Conservation (phyloP, 2,113 vertebrate genomes). For the Oncorhynchus masou region DNA sequence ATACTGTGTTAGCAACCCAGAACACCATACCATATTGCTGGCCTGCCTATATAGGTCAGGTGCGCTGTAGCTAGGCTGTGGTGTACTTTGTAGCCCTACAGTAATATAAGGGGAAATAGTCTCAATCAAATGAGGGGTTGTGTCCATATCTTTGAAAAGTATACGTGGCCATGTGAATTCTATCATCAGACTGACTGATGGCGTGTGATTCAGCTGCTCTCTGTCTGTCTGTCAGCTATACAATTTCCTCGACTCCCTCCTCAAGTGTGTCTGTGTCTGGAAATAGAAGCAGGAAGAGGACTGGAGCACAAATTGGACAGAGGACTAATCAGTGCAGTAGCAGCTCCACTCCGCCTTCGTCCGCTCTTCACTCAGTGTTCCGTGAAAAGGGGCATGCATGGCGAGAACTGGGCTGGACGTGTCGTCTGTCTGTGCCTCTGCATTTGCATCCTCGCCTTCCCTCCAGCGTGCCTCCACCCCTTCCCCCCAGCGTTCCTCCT, state of each 20-base stretch:
- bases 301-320: constrained; percentile 7
- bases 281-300: constrained; percentile 27
- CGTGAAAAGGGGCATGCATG: constrained; percentile 24
- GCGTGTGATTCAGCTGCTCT: constrained; percentile 28
- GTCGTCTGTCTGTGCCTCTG: not conserved
- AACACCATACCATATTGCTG: not conserved
- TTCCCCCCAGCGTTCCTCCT: too few relatives aligned
- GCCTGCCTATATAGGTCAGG: not conserved
- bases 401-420: constrained; percentile 8
- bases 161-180: too few relatives aligned
- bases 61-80: not conserved
- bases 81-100: not conserved
- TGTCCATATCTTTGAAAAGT: too few relatives aligned
- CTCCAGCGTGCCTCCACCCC: too few relatives aligned
- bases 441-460: not conserved
- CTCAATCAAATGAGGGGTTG: not conserved
- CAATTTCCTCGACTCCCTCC: not conserved
- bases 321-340: constrained; percentile 25
- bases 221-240: constrained; percentile 5
- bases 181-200: constrained; percentile 8
- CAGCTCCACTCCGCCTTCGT: not conserved
- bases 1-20: not conserved
- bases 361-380: constrained; percentile 9
- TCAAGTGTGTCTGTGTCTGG: constrained; percentile 11
- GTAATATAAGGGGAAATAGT: not conserved